Evolutionary conservation across 1,140 invertebrate genomes (phyloP).

Genomic region (Solen grandis): DNA sequence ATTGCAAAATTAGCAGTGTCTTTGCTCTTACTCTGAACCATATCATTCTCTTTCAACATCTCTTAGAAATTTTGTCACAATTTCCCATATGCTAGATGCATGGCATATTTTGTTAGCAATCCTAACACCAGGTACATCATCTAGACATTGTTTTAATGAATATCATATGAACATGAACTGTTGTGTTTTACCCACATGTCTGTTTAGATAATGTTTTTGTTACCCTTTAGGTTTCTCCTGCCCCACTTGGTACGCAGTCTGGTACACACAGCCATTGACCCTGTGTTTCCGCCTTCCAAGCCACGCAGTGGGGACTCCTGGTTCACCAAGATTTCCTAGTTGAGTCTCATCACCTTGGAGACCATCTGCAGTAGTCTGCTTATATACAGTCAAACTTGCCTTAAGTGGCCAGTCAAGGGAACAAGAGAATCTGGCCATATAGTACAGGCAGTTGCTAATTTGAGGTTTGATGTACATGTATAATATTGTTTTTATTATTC

Average conservation of each 20-base stretch:
- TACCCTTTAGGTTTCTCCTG: slow-evolving; percentile 63
- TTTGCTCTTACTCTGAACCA: too few species aligned
- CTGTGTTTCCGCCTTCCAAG: slow-evolving; percentile 60
- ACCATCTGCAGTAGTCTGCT: too few species aligned
- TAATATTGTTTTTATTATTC: too few species aligned
- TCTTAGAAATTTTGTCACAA: neutral
- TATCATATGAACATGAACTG: neutral
- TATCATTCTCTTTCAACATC: neutral
- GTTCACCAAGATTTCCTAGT: slow-evolving; percentile 58
- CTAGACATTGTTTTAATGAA: neutral
- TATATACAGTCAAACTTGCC: too few species aligned
- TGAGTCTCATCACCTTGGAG: too few species aligned
- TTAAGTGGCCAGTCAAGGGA: too few species aligned
- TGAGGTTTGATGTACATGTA: too few species aligned
- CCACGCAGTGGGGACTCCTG: slow-evolving; percentile 57
- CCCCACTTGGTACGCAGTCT: slow-evolving; percentile 64
- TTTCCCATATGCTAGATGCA: neutral
- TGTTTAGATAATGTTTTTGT: neutral
- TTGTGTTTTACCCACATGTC: neutral
- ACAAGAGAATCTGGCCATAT: too few species aligned
- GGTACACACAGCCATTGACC: slow-evolving; percentile 70
- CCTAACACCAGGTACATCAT: neutral
- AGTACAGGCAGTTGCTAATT: too few species aligned
- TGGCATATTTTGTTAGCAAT: neutral
- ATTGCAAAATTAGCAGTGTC: too few species aligned